These are phyloP conservation scores for Sebastes itinus DNA, from an alignment of 2,797 vertebrate species.

Conservation along the genomic window DNA sequence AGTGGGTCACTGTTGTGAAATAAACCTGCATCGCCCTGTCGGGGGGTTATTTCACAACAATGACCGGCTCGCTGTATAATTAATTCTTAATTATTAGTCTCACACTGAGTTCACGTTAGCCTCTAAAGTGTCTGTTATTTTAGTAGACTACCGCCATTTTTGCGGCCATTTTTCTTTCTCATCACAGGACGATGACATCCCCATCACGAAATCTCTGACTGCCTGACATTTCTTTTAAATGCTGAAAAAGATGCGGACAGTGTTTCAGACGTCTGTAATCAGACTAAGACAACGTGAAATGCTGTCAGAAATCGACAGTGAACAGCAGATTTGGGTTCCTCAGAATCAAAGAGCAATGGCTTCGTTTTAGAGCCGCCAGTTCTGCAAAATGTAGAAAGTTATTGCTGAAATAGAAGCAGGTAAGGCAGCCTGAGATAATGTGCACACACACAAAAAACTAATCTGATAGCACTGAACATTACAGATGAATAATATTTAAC, in stretches of 20 bases:
- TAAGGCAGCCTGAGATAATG: neutral
- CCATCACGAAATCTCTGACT: neutral
- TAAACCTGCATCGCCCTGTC: no score
- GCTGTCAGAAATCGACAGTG: neutral
- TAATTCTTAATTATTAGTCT: neutral
- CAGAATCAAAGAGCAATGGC: neutral
- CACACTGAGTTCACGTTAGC: neutral
- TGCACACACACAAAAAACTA: neutral
- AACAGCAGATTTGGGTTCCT: neutral
- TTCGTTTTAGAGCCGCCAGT: neutral
- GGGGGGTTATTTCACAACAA: no score
- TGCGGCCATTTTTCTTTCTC: neutral
- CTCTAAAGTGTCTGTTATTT: neutral
- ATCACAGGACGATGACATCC: neutral
- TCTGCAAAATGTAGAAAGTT: neutral
- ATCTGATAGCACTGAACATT: neutral
- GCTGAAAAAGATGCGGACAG: neutral
- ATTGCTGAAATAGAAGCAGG: neutral
- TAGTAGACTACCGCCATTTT: neutral
- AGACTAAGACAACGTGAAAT: neutral
- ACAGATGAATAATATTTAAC: neutral
- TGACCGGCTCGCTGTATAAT: no score
- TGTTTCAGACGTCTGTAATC: neutral
- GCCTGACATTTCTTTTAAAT: no score
- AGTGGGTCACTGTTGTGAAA: no score